Percentiles rank a stretch among this genome's conserved stretches.
phyloP scores from a whole-genome alignment of 1,140 invertebrate genomes.

The Mya arenaria region DNA sequence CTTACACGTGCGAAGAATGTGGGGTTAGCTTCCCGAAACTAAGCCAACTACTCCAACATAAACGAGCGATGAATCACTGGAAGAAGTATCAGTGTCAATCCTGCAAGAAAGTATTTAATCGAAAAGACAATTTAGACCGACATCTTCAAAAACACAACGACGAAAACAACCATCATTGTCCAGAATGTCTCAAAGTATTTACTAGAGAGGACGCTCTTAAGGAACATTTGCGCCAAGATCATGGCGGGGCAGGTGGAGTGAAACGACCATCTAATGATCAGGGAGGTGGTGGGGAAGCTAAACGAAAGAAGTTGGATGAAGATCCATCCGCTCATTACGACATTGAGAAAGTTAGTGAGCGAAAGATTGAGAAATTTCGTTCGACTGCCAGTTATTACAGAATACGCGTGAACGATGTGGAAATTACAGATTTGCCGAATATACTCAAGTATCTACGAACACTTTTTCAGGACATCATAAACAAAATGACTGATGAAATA shows the following conservation, averaged over 20 bases:
- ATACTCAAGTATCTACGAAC: neutral
- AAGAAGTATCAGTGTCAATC: neutral
- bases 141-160: slow-evolving; percentile 1
- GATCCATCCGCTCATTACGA: neutral
- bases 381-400: neutral
- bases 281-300: no score
- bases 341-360: slow-evolving; percentile 22
- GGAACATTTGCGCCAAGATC: slow-evolving; percentile 1
- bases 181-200: neutral
- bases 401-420: neutral
- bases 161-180: slow-evolving; percentile 7
- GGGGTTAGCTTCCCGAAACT: neutral
- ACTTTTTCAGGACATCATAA: neutral
- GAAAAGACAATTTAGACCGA: neutral
- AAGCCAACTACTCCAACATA: neutral
- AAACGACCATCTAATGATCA: no score
- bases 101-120: neutral
- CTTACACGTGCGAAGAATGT: neutral
- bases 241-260: neutral
- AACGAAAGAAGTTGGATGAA: no score
- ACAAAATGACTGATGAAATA: neutral
- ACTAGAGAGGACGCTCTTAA: neutral
- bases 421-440: neutral
- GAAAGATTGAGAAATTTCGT: slow-evolving; percentile 14
- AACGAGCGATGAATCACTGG: neutral